Evolutionary conservation across 1,140 invertebrate species (phyloP).

Genomic region (Halesus radiatus): DNA sequence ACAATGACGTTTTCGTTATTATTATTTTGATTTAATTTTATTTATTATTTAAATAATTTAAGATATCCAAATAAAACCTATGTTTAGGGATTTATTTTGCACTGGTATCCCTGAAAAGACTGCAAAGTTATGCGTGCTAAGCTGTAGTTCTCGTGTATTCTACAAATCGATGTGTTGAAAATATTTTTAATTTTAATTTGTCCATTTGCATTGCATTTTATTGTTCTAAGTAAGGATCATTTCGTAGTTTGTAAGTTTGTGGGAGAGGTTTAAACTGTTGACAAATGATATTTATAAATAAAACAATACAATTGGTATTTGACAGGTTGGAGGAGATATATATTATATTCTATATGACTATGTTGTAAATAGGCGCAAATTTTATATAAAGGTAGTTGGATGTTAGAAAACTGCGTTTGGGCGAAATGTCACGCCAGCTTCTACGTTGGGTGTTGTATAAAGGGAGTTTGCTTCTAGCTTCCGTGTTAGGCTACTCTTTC

Average conservation of each 20-base stretch:
- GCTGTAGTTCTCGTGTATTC: too few relatives aligned
- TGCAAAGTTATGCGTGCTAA: too few relatives aligned
- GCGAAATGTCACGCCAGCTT: background rate
- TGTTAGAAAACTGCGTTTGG: slow-evolving; percentile 19
- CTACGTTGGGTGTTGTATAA: background rate
- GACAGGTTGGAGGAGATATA: slow-evolving; percentile 18
- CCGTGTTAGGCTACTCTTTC: too few relatives aligned
- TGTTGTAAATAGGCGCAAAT: slow-evolving; percentile 29
- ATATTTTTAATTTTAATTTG: slow-evolving; percentile 7
- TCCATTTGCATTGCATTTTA: slow-evolving; percentile 33
- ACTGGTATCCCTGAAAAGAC: too few relatives aligned
- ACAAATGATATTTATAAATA: slow-evolving; percentile 30
- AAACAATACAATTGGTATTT: background rate
- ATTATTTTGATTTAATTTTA: too few relatives aligned
- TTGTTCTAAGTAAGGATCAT: slow-evolving; percentile 12
- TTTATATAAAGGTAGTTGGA: slow-evolving; percentile 31
- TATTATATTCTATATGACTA: slow-evolving; percentile 27
- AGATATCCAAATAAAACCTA: too few relatives aligned
- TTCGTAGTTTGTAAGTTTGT: slow-evolving; percentile 1
- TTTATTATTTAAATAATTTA: too few relatives aligned
- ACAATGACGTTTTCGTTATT: too few relatives aligned
- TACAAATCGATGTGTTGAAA: too few relatives aligned
- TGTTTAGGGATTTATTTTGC: too few relatives aligned
- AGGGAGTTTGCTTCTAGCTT: background rate
- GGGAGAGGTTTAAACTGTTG: background rate